Evolutionary conservation across 2,888 invertebrate genomes (phyloP).

Genomic region (Auanema freiburgensis): DNA sequence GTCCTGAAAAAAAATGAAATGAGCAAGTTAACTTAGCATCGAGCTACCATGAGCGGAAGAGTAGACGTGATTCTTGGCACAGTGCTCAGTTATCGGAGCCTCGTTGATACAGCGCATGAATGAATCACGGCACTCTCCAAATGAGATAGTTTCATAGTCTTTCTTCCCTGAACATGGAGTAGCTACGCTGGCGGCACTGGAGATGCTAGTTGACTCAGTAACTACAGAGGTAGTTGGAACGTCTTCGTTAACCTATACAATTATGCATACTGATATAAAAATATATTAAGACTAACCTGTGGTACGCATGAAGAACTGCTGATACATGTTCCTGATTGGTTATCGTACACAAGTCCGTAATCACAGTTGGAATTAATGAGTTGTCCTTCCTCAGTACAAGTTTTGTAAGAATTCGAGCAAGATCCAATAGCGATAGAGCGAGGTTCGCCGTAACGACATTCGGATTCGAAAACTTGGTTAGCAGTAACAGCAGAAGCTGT

Average conservation of each 20-base stretch:
- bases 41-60: not conserved
- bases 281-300: not conserved
- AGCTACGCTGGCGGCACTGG: not conserved
- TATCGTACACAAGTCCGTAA: slow-evolving; percentile 14
- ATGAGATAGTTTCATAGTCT: not conserved
- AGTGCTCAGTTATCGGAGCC: not conserved
- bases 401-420: slow-evolving; percentile 9
- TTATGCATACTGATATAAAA: not conserved
- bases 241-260: not conserved
- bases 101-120: not conserved
- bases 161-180: not conserved
- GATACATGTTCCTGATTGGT: not conserved
- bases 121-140: not conserved
- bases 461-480: too few species aligned
- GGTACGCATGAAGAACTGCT: not conserved
- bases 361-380: slow-evolving; percentile 3
- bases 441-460: not conserved
- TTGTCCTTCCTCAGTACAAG: slow-evolving; percentile 11
- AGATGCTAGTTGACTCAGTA: not conserved
- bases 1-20: not conserved
- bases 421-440: slow-evolving; percentile 9
- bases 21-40: not conserved
- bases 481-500: too few species aligned
- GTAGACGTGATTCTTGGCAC: slow-evolving; percentile 4
- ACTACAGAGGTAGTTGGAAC: not conserved